Evolutionary conservation across 1,140 invertebrate species (phyloP).

Genomic region (Drosophila arawakana): DNA sequence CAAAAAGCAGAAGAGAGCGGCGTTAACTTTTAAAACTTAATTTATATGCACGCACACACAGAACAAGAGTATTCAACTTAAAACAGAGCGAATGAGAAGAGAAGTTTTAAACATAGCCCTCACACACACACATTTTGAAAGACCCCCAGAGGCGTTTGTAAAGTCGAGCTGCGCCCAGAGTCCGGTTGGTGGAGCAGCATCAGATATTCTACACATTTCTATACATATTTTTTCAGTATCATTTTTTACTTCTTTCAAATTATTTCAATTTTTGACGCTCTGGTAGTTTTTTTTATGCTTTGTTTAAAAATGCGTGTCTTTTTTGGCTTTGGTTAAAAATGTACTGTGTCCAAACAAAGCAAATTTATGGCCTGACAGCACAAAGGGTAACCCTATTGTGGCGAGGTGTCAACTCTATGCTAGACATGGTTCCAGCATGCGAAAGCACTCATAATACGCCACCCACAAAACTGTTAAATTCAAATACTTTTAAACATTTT

Average conservation of each 20-base stretch:
- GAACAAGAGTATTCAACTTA: slow-evolving; percentile 63
- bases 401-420: slow-evolving; percentile 59
- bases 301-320: slow-evolving; percentile 52
- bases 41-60: slow-evolving; percentile 77
- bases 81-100: slow-evolving; percentile 12
- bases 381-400: slow-evolving; percentile 51
- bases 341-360: slow-evolving; percentile 66
- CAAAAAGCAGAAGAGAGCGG: slow-evolving; percentile 40
- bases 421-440: slow-evolving; percentile 16
- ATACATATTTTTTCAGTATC: slow-evolving; percentile 18
- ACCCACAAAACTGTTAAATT: not conserved
- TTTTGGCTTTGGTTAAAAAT: slow-evolving; percentile 70
- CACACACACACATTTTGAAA: slow-evolving; percentile 28
- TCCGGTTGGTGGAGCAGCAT: slow-evolving; percentile 46
- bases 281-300: slow-evolving; percentile 58
- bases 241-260: slow-evolving; percentile 63
- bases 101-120: slow-evolving; percentile 29
- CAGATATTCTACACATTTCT: slow-evolving; percentile 67
- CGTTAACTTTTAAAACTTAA: slow-evolving; percentile 80
- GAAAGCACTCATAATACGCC: slow-evolving; percentile 10
- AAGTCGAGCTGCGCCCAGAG: slow-evolving; percentile 15
- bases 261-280: slow-evolving; percentile 78
- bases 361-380: slow-evolving; percentile 74
- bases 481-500: slow-evolving; percentile 1
- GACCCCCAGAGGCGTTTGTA: slow-evolving; percentile 14